Conservation (phyloP, 35 echinoderm and acorn worm species). For the Apostichopus parvimensis region DNA sequence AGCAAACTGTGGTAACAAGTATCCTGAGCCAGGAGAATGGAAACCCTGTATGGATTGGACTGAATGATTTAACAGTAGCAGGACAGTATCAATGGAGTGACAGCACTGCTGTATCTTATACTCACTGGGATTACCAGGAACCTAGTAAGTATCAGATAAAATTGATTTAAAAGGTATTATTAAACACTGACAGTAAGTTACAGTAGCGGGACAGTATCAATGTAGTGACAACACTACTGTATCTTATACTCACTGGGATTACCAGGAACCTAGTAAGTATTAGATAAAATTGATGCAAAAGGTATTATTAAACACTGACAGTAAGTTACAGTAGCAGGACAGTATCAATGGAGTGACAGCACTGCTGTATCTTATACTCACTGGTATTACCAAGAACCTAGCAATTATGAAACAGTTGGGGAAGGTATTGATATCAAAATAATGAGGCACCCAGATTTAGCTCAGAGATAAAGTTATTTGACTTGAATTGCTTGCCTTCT, state of each 20-base stretch:
- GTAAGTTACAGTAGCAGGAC: slow-evolving; percentile 31
- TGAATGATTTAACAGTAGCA: slow-evolving; percentile 52
- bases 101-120: slow-evolving; percentile 60
- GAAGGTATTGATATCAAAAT: neutral
- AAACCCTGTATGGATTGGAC: slow-evolving; percentile 62
- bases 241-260: slow-evolving; percentile 81
- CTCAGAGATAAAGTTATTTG: neutral
- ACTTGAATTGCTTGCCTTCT: neutral
- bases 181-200: neutral
- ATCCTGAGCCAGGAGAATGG: slow-evolving; percentile 74
- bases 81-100: slow-evolving; percentile 74
- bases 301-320: neutral
- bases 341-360: slow-evolving; percentile 70
- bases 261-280: slow-evolving; percentile 61
- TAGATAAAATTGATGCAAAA: slow-evolving; percentile 39
- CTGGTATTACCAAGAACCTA: slow-evolving; percentile 70
- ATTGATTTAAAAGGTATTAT: neutral
- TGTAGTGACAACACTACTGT: slow-evolving; percentile 69
- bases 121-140: slow-evolving; percentile 78
- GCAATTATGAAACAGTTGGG: neutral
- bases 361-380: slow-evolving; percentile 66
- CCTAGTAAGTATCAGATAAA: slow-evolving; percentile 68
- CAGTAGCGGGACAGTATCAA: slow-evolving; percentile 48
- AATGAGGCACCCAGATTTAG: neutral
- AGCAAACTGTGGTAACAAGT: slow-evolving; percentile 85